Evolutionary conservation across 2,113 vertebrate genomes (phyloP).

Genomic region (Pangasianodon hypophthalmus): DNA sequence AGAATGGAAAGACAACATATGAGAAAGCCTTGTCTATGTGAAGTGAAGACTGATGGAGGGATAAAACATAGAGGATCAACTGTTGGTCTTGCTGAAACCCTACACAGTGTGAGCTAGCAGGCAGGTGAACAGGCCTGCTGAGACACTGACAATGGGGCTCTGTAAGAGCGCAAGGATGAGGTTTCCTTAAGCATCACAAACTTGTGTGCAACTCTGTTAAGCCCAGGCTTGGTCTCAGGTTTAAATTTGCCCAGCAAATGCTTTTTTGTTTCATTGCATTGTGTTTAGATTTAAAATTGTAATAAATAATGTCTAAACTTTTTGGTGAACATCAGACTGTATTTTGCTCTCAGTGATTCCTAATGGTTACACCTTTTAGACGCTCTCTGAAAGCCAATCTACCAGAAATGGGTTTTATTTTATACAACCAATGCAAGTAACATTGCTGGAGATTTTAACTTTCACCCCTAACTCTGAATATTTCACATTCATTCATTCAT

Average conservation of each 20-base stretch:
- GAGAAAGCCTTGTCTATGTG: conserved; percentile 21
- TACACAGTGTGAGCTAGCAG: conserved; percentile 39
- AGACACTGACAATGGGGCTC: conserved; percentile 51
- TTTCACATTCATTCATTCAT: background rate
- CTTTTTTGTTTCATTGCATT: background rate
- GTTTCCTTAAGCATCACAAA: conserved; percentile 42
- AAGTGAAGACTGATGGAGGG: conserved; percentile 16
- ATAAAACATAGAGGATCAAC: conserved; percentile 36
- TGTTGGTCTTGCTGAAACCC: conserved; percentile 45
- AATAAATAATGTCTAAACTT: background rate
- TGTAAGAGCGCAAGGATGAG: conserved; percentile 46
- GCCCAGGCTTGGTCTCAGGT: conserved; percentile 6
- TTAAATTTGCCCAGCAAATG: background rate
- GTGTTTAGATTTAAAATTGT: background rate
- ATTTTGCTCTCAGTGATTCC: background rate
- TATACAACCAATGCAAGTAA: background rate
- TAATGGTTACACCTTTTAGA: background rate
- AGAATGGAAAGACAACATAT: background rate
- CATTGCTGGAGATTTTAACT: background rate
- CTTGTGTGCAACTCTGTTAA: conserved; percentile 27
- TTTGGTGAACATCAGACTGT: background rate
- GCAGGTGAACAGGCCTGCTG: conserved; percentile 38
- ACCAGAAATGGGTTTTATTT: background rate
- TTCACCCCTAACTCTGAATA: background rate
- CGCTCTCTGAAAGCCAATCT: background rate